These are phyloP conservation scores for Cyclargus thomasi DNA, from an alignment of 1,140 invertebrate genomes.

Conservation along the genomic window DNA sequence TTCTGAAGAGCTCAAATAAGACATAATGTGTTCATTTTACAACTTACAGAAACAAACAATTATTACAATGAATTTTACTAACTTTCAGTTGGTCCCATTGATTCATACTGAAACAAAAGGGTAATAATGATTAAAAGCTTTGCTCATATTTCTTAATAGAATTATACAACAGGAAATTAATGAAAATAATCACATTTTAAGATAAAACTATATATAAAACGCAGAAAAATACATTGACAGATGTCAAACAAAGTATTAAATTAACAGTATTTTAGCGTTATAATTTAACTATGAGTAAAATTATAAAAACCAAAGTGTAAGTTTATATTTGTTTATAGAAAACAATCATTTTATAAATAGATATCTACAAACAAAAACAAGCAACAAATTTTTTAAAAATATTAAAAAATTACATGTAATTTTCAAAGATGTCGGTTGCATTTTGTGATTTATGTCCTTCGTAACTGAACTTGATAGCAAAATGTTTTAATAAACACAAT, in stretches of 20 bases:
- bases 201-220: neutral
- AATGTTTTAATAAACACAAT: neutral
- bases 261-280: neutral
- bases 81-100: constrained; percentile 58
- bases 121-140: constrained; percentile 9
- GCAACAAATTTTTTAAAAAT: neutral
- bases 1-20: constrained; percentile 73
- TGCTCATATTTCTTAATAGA: neutral
- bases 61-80: constrained; percentile 46
- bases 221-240: constrained; percentile 14
- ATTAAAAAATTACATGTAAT: constrained; percentile 2
- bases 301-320: neutral
- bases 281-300: neutral
- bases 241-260: neutral
- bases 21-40: constrained; percentile 72
- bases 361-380: constrained; percentile 10
- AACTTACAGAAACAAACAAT: constrained; percentile 56
- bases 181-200: neutral
- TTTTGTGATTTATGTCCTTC: neutral
- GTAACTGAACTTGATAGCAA: neutral
- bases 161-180: neutral
- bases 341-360: constrained; percentile 4
- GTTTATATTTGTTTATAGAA: constrained; percentile 3
- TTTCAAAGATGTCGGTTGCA: neutral
- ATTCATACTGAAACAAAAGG: constrained; percentile 56